Percentiles rank a stretch among this genome's conserved stretches.
These are phyloP conservation scores for Ceratina japonica DNA, from an alignment of 1,140 invertebrate species.

Conservation along the genomic window DNA sequence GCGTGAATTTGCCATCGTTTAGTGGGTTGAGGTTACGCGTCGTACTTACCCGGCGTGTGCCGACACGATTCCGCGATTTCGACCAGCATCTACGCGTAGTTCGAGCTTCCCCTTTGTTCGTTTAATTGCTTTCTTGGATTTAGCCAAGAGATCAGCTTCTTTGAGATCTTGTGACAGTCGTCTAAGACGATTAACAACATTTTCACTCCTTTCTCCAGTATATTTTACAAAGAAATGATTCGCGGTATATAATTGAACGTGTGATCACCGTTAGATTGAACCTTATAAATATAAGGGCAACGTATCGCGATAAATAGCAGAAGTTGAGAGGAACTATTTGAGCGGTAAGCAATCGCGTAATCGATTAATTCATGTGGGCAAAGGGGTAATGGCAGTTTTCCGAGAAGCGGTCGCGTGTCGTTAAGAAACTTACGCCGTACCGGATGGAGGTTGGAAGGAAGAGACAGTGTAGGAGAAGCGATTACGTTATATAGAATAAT, in stretches of 20 bases:
- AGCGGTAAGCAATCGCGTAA: conserved; percentile 1
- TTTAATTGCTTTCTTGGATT: background rate
- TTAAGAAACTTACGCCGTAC: conserved; percentile 34
- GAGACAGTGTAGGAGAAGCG: conserved; percentile 55
- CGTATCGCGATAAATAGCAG: background rate
- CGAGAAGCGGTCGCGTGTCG: conserved; percentile 46
- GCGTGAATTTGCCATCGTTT: conserved; percentile 28
- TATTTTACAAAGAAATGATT: too few species aligned
- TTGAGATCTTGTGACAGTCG: too few species aligned
- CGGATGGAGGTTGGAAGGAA: conserved; percentile 49
- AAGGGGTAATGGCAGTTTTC: conserved; percentile 42
- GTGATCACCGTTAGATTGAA: too few species aligned
- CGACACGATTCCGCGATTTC: background rate
- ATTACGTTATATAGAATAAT: conserved; percentile 70
- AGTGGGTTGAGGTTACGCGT: background rate
- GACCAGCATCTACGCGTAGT: background rate
- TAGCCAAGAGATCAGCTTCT: background rate
- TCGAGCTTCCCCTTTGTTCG: background rate
- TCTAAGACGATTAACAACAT: background rate
- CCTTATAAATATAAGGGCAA: background rate
- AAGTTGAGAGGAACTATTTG: background rate
- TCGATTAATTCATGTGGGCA: conserved; percentile 23
- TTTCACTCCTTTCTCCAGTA: background rate
- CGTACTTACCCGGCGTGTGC: background rate
- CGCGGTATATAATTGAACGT: too few species aligned